These are phyloP conservation scores for Eupeodes luniger DNA, from an alignment of 2,888 invertebrate genomes.

Conservation along the genomic window DNA sequence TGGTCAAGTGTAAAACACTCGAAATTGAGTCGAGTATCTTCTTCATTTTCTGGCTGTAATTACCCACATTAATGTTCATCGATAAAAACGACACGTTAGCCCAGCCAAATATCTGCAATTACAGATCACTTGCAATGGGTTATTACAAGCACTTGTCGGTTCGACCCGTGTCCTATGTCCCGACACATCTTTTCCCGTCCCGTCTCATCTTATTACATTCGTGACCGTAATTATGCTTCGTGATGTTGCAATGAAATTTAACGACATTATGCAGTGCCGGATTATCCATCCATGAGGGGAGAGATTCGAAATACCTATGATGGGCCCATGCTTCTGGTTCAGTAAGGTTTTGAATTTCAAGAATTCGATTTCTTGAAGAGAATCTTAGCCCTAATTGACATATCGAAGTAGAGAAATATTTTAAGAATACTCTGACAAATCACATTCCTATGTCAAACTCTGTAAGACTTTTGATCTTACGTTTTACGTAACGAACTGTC, in stretches of 20 bases:
- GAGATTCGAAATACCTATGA: background rate
- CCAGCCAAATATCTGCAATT: slow-evolving; percentile 75
- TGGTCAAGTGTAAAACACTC: slow-evolving; percentile 40
- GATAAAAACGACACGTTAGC: slow-evolving; percentile 76
- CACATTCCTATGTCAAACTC: too few relatives aligned
- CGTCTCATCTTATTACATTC: background rate
- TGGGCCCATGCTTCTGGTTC: background rate
- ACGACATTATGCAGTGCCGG: slow-evolving; percentile 8
- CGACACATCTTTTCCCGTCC: background rate
- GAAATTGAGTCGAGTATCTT: slow-evolving; percentile 59
- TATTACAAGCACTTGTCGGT: slow-evolving; percentile 69
- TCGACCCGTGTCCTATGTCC: slow-evolving; percentile 17
- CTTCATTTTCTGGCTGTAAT: slow-evolving; percentile 59
- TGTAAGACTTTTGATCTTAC: too few relatives aligned
- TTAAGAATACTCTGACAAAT: too few relatives aligned
- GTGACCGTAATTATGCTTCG: slow-evolving; percentile 21
- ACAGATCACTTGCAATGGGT: slow-evolving; percentile 74
- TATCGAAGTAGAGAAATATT: too few relatives aligned
- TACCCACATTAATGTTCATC: slow-evolving; percentile 73
- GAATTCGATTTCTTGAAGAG: too few relatives aligned
- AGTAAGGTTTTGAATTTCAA: too few relatives aligned
- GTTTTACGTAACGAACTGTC: too few relatives aligned
- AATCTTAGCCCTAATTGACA: too few relatives aligned
- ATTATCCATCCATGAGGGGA: background rate
- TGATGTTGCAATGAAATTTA: slow-evolving; percentile 29